Percentiles rank a stretch among this genome's conserved stretches.
phyloP scores from a whole-genome alignment of 2,113 vertebrate genomes.

The Phaethon lepturus region DNA sequence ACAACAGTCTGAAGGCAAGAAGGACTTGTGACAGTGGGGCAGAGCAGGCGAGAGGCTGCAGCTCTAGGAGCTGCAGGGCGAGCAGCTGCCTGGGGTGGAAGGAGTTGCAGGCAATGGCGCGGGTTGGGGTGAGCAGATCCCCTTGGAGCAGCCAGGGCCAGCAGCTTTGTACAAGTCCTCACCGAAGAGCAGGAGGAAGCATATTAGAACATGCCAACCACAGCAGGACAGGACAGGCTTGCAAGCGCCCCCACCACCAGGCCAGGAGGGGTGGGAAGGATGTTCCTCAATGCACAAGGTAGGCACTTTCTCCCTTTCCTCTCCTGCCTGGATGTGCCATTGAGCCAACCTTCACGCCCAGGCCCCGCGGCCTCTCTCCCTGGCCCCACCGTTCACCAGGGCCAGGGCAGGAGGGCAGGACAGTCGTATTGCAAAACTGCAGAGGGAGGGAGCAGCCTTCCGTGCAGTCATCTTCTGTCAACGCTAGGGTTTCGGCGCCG shows the following conservation, averaged over 20 bases:
- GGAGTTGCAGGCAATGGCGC: neutral
- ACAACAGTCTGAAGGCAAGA: neutral
- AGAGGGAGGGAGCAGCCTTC: neutral
- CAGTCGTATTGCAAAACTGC: rapidly evolving
- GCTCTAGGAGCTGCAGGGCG: neutral
- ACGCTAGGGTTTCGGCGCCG: rapidly evolving
- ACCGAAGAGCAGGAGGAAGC: neutral
- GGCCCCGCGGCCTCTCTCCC: neutral
- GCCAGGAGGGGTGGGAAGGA: neutral
- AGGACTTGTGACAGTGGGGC: neutral
- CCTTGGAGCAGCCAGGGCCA: neutral
- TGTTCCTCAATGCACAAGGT: neutral
- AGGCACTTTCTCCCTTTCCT: neutral
- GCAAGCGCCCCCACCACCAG: rapidly evolving
- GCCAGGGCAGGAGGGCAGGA: neutral
- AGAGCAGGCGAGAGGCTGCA: neutral
- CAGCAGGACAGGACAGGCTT: neutral
- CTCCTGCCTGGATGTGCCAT: neutral
- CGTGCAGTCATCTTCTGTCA: neutral
- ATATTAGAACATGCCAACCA: rapidly evolving
- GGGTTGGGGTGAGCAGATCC: neutral
- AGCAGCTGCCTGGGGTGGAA: neutral
- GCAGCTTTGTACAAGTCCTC: neutral
- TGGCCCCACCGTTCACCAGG: neutral
- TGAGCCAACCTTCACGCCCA: neutral